Percentiles rank a stretch among this genome's conserved stretches.
Conservation (phyloP, 2,797 vertebrate genomes). For the Etheostoma perlongum region DNA sequence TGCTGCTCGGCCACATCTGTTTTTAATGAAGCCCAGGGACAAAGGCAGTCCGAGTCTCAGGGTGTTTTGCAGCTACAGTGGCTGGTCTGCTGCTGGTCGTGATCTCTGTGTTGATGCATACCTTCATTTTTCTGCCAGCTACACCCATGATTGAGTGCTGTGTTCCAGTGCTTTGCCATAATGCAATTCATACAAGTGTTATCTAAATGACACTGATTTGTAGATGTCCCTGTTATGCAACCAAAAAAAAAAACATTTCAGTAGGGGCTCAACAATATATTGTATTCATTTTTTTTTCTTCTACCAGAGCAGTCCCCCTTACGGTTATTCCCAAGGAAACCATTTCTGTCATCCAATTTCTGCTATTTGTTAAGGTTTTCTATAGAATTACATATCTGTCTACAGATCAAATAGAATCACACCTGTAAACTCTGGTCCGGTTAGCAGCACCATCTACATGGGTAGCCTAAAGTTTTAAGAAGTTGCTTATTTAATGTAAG, state of each 20-base stretch:
- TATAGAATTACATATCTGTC: background rate
- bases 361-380: background rate
- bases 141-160: background rate
- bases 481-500: background rate
- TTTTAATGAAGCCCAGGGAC: constrained; percentile 71
- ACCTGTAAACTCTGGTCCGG: too few relatives aligned
- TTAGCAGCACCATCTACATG: background rate
- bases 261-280: background rate
- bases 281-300: background rate
- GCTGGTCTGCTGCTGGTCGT: constrained; percentile 67
- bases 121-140: constrained; percentile 9
- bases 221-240: background rate
- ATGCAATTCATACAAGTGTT: background rate
- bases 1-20: constrained; percentile 72
- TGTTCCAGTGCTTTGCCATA: too few relatives aligned
- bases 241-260: background rate
- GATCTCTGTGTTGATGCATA: constrained; percentile 24
- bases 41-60: constrained; percentile 62
- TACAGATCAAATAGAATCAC: background rate
- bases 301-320: too few relatives aligned
- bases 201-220: background rate
- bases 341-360: background rate
- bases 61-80: constrained; percentile 42
- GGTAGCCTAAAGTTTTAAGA: background rate
- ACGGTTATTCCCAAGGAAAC: background rate